phyloP scores from a whole-genome alignment of 1,140 invertebrate species.

The Oryctes rhinoceros region DNA sequence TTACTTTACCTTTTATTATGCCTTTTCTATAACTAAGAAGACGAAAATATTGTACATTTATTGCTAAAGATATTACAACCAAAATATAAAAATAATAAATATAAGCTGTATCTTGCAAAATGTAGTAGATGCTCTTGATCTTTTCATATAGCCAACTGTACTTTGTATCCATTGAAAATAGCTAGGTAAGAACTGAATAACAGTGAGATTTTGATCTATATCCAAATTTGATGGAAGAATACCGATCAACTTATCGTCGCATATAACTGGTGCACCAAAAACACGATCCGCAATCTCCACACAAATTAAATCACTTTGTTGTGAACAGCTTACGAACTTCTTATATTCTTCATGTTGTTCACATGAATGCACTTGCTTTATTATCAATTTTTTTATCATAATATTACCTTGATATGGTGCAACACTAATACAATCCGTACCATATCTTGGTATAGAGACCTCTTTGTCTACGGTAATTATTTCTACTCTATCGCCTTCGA shows the following conservation, averaged over 20 bases:
- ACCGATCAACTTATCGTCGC: not conserved
- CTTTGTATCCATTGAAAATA: not conserved
- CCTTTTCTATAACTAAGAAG: too few relatives aligned
- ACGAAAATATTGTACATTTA: too few relatives aligned
- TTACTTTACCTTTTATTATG: too few relatives aligned
- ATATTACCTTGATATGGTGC: not conserved
- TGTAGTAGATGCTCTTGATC: not conserved
- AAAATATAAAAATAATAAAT: not conserved
- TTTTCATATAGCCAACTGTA: not conserved
- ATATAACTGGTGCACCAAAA: not conserved
- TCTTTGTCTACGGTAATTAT: constrained; percentile 4
- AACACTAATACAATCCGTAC: not conserved
- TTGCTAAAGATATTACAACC: not conserved
- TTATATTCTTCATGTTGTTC: not conserved
- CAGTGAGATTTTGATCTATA: constrained; percentile 1
- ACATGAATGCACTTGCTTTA: not conserved
- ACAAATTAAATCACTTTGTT: not conserved
- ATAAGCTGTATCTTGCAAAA: not conserved
- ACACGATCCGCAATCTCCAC: not conserved
- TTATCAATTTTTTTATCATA: not conserved
- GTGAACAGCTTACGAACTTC: not conserved
- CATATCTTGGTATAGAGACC: not conserved
- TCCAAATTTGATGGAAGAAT: not conserved
- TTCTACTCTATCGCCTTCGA: constrained; percentile 23
- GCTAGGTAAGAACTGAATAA: not conserved